Evolutionary conservation across 2,888 invertebrate genomes (phyloP), one percentile per base, ranked within the genome.

Genomic region (Lobophora halterata): DNA sequence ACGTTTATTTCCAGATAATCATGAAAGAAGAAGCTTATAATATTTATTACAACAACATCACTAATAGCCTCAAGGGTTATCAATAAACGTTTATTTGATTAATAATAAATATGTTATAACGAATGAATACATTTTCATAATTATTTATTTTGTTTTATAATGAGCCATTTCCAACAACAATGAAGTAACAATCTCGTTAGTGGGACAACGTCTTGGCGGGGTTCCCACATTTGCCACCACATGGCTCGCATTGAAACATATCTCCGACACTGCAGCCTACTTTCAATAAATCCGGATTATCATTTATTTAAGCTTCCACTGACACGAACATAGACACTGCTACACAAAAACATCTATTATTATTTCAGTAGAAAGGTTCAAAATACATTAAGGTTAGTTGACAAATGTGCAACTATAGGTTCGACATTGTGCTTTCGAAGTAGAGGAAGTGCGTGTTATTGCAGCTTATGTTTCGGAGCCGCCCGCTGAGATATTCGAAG

Each of bases 381-480:
- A 53, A 67, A 61, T 73, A 53, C 53, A 58, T 51, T 63, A 52
- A 55, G 48, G 49, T 44, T 43, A 10, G 38, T 39, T 55, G 61
- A 59, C 55, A 65, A 65, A 73, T 70, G 68, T 71, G 65, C 65
- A 67, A 71, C 61, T 50, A 55, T 58, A n/a, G 52, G 52, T 54
- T 48, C 58, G 56, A 60, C 35, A 38, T 43, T 63, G 66, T 72
- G 65, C 72, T 71, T 68, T 68, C 66, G 69, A 48, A 47, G 38
- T 59, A 59, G 66, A 86, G 87, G 86, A 87, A 87, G 82, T 82
- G 79, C 79, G 76, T 87, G 85, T 86, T 87, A 75, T 86, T 85
- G 82, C 87, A 87, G 86, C 86, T 86, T 85, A 85, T 67, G 78
- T 74, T 79, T 78, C 70, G 71, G 66, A 75, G 78, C 72, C 79